Evolutionary conservation across 2,113 vertebrate species (phyloP).

Genomic region (Chamaetylas fuelleborni): DNA sequence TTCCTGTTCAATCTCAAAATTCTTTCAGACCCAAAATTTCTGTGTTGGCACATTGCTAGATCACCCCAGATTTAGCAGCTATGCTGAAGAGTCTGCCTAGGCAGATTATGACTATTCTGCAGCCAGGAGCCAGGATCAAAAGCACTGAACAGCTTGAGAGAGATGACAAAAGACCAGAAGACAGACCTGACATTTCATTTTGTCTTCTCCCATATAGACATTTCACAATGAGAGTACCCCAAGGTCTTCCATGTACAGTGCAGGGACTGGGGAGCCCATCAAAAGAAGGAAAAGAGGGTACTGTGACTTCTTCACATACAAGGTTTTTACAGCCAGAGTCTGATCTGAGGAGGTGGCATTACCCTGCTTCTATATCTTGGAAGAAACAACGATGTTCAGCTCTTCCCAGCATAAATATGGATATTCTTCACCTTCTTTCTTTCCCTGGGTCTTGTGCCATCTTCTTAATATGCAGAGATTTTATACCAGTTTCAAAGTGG

Average conservation of each 20-base stretch:
- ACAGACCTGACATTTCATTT: not conserved
- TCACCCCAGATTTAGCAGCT: not conserved
- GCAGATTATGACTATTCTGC: not conserved
- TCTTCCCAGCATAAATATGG: not conserved
- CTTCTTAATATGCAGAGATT: not conserved
- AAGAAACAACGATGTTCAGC: not conserved
- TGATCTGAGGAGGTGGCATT: not conserved
- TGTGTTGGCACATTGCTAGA: not conserved
- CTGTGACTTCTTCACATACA: not conserved
- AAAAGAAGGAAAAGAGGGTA: not conserved
- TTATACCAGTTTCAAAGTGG: not conserved
- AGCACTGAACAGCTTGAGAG: not conserved
- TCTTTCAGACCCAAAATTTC: not conserved
- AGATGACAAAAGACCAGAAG: not conserved
- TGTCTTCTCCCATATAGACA: not conserved
- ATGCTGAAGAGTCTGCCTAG: not conserved
- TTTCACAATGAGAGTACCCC: not conserved
- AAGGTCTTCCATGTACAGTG: not conserved
- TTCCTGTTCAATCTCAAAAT: not conserved
- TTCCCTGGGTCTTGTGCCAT: not conserved
- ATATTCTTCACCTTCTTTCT: not conserved
- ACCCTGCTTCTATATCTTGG: not conserved
- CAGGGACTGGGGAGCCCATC: rapidly evolving
- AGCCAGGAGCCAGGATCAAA: not conserved
- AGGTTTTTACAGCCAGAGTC: not conserved